These are phyloP conservation scores for Trissolcus basalis DNA, from an alignment of 1,140 invertebrate species.

Conservation along the genomic window DNA sequence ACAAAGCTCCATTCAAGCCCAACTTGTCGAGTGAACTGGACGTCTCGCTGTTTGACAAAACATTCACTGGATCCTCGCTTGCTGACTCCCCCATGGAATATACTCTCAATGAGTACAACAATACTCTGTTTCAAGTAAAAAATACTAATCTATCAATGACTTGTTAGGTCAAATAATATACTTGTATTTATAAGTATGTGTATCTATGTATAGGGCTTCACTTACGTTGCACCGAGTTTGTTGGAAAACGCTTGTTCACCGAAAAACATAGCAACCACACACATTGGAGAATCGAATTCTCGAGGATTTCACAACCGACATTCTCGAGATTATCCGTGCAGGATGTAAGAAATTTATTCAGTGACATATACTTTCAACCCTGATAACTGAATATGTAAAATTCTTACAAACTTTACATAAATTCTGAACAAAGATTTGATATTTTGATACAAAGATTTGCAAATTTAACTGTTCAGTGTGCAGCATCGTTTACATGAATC, in stretches of 20 bases:
- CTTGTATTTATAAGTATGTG: not conserved
- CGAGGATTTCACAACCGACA: conserved; percentile 63
- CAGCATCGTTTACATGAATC: too few species aligned
- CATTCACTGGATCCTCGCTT: conserved; percentile 98
- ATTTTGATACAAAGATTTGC: conserved; percentile 1
- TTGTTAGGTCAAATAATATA: too few species aligned
- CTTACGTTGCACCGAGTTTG: conserved; percentile 97
- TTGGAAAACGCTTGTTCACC: conserved; percentile 91
- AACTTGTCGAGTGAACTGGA: conserved; percentile 93
- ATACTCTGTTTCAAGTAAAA: conserved; percentile 93
- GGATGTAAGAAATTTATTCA: conserved; percentile 37
- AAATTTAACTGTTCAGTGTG: too few species aligned
- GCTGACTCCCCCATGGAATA: conserved; percentile 98
- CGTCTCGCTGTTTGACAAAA: conserved; percentile 98
- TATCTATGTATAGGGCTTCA: conserved; percentile 89
- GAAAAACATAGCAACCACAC: conserved; percentile 82
- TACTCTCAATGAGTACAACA: conserved; percentile 95
- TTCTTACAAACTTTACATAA: too few species aligned
- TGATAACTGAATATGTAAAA: too few species aligned
- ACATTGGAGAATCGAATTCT: conserved; percentile 64
- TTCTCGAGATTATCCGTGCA: conserved; percentile 56
- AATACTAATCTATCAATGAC: too few species aligned
- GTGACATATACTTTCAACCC: too few species aligned
- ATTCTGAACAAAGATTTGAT: too few species aligned
- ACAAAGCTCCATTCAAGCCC: conserved; percentile 95